Evolutionary conservation across 2,797 vertebrate genomes (phyloP).

Genomic region (Poecilia wingei): DNA sequence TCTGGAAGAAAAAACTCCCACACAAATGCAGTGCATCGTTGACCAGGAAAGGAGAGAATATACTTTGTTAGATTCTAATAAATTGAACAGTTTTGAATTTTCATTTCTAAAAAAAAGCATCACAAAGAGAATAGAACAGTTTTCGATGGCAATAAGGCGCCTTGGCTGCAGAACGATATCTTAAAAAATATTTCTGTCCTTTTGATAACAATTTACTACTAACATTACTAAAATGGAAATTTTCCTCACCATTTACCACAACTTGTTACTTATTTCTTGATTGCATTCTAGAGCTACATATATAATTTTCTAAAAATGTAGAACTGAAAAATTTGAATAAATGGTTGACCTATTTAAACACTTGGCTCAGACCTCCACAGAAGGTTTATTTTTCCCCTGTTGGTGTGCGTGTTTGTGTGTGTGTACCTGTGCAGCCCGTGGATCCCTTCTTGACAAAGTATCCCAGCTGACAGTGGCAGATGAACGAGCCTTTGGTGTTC

Average conservation of each 20-base stretch:
- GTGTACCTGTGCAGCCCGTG: conserved; percentile 90
- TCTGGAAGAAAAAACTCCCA: neutral
- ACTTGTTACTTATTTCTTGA: neutral
- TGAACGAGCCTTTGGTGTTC: conserved; percentile 95
- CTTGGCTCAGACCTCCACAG: conserved; percentile 4
- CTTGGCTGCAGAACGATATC: neutral
- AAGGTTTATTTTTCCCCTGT: neutral
- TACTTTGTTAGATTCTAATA: neutral
- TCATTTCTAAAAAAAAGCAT: no score
- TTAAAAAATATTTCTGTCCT: neutral
- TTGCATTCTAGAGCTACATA: conserved; percentile 22
- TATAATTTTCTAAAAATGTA: conserved; percentile 20
- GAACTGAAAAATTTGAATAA: conserved; percentile 42
- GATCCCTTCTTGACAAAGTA: conserved; percentile 92
- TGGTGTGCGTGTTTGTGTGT: conserved; percentile 11
- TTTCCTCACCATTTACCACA: neutral
- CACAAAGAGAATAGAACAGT: neutral
- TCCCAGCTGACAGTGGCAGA: conserved; percentile 93
- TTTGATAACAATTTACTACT: neutral
- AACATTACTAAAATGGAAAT: neutral
- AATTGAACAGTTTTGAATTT: neutral
- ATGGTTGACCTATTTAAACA: conserved; percentile 40
- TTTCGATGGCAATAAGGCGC: neutral
- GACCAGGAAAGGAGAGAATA: neutral
- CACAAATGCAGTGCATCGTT: neutral